Conservation (phyloP, 1,140 invertebrate genomes). For the Euglossa dilemma region DNA sequence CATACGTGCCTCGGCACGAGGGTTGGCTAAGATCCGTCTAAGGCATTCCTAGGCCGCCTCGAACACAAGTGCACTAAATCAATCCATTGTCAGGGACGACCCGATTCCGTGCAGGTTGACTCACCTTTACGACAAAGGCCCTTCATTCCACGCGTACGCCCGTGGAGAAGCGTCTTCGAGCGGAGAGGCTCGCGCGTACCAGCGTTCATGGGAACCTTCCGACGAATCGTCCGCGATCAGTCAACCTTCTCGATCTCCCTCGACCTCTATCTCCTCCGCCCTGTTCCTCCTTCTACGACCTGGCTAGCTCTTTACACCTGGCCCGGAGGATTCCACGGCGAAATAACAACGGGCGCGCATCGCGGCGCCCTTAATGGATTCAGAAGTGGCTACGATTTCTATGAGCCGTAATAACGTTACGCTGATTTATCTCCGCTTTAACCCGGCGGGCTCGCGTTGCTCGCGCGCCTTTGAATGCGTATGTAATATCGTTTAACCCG, state of each 20-base stretch:
- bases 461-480: slow-evolving; percentile 58
- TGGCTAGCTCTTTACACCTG: slow-evolving; percentile 54
- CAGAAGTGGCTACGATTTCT: slow-evolving; percentile 73
- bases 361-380: slow-evolving; percentile 67
- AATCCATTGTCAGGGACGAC: slow-evolving; percentile 74
- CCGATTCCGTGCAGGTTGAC: slow-evolving; percentile 74
- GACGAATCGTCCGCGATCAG: slow-evolving; percentile 64
- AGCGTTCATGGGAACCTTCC: slow-evolving; percentile 53
- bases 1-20: background rate
- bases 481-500: slow-evolving; percentile 74
- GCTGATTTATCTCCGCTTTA: slow-evolving; percentile 74
- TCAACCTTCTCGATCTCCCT: slow-evolving; percentile 53
- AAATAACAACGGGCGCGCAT: slow-evolving; percentile 53
- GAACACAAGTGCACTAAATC: slow-evolving; percentile 75
- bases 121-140: slow-evolving; percentile 70
- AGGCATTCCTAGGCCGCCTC: slow-evolving; percentile 56
- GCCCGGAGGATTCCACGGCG: slow-evolving; percentile 52
- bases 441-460: slow-evolving; percentile 59
- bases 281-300: background rate
- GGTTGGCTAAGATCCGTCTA: slow-evolving; percentile 55
- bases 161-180: slow-evolving; percentile 16
- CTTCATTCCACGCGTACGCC: slow-evolving; percentile 26
- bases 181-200: slow-evolving; percentile 2
- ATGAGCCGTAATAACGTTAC: slow-evolving; percentile 71
- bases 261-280: slow-evolving; percentile 19